Percentiles rank a stretch among this genome's conserved stretches.
Evolutionary conservation across 1,140 invertebrate genomes (phyloP).

Genomic region (Solenopsis fugax): DNA sequence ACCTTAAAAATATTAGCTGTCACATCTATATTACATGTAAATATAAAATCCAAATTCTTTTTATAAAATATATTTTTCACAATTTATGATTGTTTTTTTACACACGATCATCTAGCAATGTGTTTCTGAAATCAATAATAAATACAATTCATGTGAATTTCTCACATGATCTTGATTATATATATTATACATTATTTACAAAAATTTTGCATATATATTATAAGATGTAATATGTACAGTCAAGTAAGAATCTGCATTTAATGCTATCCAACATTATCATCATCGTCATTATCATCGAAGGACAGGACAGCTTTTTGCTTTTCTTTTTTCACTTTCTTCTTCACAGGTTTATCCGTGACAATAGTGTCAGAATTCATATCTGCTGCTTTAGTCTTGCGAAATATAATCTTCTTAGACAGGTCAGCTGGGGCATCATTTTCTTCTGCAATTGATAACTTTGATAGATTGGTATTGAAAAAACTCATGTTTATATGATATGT

Average conservation of each 20-base stretch:
- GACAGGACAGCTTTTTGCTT: conserved; percentile 85
- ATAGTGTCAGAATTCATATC: conserved; percentile 12
- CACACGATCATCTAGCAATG: background rate
- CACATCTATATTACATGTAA: background rate
- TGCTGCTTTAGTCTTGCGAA: conserved; percentile 84
- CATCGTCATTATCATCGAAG: conserved; percentile 87
- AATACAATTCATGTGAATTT: background rate
- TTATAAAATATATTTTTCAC: background rate
- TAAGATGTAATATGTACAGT: conserved; percentile 53
- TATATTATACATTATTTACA: conserved; percentile 4
- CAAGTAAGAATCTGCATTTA: background rate
- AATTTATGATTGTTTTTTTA: background rate
- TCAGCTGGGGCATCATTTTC: conserved; percentile 86
- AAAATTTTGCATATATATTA: background rate
- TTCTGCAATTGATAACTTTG: conserved; percentile 81
- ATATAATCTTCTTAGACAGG: conserved; percentile 87
- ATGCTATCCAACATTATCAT: conserved; percentile 62
- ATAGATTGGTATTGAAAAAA: background rate
- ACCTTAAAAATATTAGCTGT: background rate
- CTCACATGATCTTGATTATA: background rate
- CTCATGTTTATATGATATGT: background rate
- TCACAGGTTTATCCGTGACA: conserved; percentile 57
- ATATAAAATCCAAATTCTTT: background rate
- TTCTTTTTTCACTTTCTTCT: conserved; percentile 83
- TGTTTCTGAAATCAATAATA: background rate